These are phyloP conservation scores for Drosophila repleta DNA, from an alignment of 1,140 invertebrate species.

Conservation along the genomic window DNA sequence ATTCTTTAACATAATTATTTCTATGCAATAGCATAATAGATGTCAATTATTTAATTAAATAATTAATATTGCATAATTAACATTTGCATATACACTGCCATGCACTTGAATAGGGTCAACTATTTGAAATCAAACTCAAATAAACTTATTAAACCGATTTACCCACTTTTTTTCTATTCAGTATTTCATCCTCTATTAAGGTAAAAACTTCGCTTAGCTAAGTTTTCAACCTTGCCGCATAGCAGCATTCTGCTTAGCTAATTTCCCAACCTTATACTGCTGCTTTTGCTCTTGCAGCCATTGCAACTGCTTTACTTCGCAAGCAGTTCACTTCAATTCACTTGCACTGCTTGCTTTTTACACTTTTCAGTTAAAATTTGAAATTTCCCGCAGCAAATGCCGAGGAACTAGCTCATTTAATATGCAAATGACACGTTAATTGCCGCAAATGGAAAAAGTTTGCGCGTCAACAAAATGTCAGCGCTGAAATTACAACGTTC, in stretches of 20 bases:
- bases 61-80: no score
- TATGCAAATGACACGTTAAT: conserved; percentile 32
- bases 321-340: conserved; percentile 18
- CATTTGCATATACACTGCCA: no score
- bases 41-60: no score
- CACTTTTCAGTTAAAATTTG: neutral
- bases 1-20: no score
- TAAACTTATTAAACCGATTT: no score
- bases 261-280: conserved; percentile 1
- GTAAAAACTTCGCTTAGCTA: neutral
- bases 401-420: conserved; percentile 18
- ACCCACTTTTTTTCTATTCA: no score
- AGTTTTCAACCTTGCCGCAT: conserved; percentile 7
- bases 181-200: no score
- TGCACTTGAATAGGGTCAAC: no score
- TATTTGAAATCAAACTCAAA: no score
- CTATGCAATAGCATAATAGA: no score
- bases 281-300: neutral
- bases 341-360: neutral
- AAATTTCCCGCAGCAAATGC: conserved; percentile 10
- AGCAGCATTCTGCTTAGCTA: neutral
- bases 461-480: conserved; percentile 31
- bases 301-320: neutral
- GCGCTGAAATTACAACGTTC: conserved; percentile 10
- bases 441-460: conserved; percentile 22